These are phyloP conservation scores for Sesamia inferens DNA, from an alignment of 2,888 invertebrate genomes.

Conservation along the genomic window DNA sequence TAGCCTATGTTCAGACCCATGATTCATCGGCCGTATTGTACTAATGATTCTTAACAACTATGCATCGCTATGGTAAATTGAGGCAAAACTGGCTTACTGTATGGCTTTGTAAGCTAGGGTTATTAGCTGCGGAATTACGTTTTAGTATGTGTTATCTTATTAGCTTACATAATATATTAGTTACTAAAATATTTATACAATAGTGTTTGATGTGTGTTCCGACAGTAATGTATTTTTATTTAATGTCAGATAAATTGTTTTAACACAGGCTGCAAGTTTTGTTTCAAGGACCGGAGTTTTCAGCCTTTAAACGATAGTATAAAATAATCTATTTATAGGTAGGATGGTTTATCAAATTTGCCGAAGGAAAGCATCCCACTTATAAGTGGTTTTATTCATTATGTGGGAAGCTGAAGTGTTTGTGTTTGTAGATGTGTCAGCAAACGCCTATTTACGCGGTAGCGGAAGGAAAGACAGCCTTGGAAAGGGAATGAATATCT, in stretches of 20 bases:
- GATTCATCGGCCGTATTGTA: background rate
- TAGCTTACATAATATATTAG: slow-evolving; percentile 25
- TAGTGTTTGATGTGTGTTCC: slow-evolving; percentile 11
- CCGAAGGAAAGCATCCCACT: slow-evolving; percentile 33
- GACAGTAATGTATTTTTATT: background rate
- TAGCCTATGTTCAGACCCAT: too few relatives aligned
- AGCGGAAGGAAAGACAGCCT: slow-evolving; percentile 58
- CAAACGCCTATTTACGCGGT: slow-evolving; percentile 29
- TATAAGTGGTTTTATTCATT: slow-evolving; percentile 11
- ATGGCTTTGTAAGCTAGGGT: slow-evolving; percentile 43
- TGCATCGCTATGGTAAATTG: slow-evolving; percentile 9
- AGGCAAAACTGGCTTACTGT: slow-evolving; percentile 9
- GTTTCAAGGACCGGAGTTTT: background rate
- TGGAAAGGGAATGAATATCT: slow-evolving; percentile 47
- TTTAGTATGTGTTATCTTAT: slow-evolving; percentile 34
- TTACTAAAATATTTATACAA: slow-evolving; percentile 14
- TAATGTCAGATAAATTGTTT: background rate
- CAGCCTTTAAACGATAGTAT: background rate
- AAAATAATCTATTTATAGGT: slow-evolving; percentile 23
- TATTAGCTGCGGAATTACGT: slow-evolving; percentile 18
- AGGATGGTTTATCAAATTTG: slow-evolving; percentile 9
- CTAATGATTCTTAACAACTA: slow-evolving; percentile 7
- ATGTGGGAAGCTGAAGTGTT: slow-evolving; percentile 33
- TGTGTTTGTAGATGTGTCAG: slow-evolving; percentile 40
- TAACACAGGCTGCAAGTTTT: background rate